A percentile compares a stretch with the other conserved stretches of the same genome.
Conservation (phyloP, 30 jellyfish, hydroid and myxozoan genomes). For the Cassiopea xamachana region DNA sequence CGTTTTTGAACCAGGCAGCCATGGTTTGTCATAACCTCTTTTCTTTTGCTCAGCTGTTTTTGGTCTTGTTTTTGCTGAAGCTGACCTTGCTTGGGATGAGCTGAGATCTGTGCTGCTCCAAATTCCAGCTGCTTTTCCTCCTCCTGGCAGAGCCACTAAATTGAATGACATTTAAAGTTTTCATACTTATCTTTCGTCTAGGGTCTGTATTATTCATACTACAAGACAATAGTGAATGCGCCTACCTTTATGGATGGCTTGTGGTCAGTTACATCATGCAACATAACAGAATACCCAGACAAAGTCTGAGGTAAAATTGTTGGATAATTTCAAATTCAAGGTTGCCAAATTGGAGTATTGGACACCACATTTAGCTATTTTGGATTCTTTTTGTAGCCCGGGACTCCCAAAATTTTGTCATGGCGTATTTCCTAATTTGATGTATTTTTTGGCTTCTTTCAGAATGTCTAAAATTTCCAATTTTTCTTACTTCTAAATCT, state of each 20-base stretch:
- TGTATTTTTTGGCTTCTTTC: too few species aligned
- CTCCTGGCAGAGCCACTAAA: constrained; percentile 69
- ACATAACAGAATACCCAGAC: constrained; percentile 92
- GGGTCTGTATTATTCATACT: constrained; percentile 97
- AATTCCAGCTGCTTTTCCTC: constrained; percentile 31
- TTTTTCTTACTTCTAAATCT: too few species aligned
- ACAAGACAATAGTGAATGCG: constrained; percentile 77
- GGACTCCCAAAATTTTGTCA: too few species aligned
- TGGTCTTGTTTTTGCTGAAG: constrained; percentile 21
- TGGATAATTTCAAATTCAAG: too few species aligned
- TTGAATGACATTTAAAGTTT: neutral
- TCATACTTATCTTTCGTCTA: constrained; percentile 3
- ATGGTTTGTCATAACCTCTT: constrained; percentile 66
- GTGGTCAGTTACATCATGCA: constrained; percentile 70
- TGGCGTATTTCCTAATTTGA: too few species aligned
- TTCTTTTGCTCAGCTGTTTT: constrained; percentile 53
- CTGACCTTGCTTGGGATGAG: constrained; percentile 20
- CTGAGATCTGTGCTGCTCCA: constrained; percentile 47
- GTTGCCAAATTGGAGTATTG: too few species aligned
- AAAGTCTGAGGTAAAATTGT: too few species aligned
- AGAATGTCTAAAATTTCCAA: too few species aligned
- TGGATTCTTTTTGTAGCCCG: too few species aligned
- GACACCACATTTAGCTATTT: too few species aligned
- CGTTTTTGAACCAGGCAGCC: constrained; percentile 46
- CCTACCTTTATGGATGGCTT: constrained; percentile 73